These are phyloP conservation scores for Peromyscus leucopus DNA, from an alignment of 2,113 vertebrate species.

Conservation along the genomic window DNA sequence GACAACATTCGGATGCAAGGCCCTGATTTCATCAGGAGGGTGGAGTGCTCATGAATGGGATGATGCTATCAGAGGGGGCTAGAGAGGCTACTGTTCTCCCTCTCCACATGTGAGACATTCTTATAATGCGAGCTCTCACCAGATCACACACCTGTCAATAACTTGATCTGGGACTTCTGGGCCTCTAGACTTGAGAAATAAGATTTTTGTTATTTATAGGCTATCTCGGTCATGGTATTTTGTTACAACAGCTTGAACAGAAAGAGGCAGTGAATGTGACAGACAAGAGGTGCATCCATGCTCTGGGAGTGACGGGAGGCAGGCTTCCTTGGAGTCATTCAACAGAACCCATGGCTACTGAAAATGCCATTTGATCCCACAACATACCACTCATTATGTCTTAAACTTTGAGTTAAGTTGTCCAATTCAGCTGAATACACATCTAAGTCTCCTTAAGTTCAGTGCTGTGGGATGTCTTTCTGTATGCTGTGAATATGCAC, in stretches of 20 bases:
- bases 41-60: background rate
- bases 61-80: background rate
- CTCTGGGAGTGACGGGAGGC: background rate
- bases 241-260: background rate
- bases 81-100: background rate
- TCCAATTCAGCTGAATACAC: background rate
- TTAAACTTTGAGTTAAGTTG: background rate
- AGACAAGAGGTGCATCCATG: background rate
- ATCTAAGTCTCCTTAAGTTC: background rate
- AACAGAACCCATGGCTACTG: background rate
- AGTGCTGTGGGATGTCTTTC: too few species aligned
- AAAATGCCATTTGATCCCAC: background rate
- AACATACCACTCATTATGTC: background rate
- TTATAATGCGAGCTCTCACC: background rate
- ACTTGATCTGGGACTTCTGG: background rate
- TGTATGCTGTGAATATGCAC: too few species aligned
- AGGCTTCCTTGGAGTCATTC: background rate
- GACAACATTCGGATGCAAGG: background rate
- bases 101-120: background rate
- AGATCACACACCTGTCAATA: background rate
- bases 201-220: background rate
- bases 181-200: background rate
- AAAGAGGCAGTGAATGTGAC: background rate
- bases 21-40: background rate
- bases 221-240: background rate